phyloP scores from a whole-genome alignment of 2,888 invertebrate species.

The Resseliella maxima region DNA sequence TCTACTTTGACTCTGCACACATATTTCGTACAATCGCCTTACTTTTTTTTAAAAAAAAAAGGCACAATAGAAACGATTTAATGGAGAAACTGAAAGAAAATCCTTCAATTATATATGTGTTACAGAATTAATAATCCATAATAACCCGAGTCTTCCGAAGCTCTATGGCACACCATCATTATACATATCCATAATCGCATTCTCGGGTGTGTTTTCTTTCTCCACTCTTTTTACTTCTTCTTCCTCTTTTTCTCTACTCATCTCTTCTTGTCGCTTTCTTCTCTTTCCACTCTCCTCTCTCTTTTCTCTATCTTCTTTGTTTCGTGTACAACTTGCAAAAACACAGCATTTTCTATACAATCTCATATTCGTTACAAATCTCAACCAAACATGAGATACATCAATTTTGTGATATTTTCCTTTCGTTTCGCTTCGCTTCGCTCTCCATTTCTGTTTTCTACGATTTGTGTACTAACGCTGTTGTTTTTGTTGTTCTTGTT shows the following conservation, averaged over 20 bases:
- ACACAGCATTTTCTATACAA: not conserved
- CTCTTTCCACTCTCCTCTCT: not conserved
- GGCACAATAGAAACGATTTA: constrained; percentile 27
- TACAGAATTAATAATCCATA: constrained; percentile 48
- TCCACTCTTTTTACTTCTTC: too few species aligned
- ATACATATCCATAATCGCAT: not conserved
- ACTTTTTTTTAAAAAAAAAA: not conserved
- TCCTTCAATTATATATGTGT: constrained; percentile 47
- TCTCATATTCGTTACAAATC: not conserved
- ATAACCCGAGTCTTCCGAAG: not conserved
- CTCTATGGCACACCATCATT: not conserved
- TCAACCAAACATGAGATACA: not conserved
- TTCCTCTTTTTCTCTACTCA: not conserved
- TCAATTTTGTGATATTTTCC: constrained; percentile 7
- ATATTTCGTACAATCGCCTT: not conserved
- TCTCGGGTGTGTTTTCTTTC: too few species aligned
- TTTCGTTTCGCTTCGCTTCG: not conserved
- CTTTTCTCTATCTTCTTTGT: not conserved
- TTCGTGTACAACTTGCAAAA: not conserved
- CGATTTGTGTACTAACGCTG: too few species aligned
- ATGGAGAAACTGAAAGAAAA: constrained; percentile 19
- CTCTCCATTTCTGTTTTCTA: not conserved
- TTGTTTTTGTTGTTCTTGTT: too few species aligned
- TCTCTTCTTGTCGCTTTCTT: not conserved
- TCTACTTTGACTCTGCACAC: not conserved